Conservation (phyloP, 1,140 invertebrate species). For the Macrocentrus cingulum region DNA sequence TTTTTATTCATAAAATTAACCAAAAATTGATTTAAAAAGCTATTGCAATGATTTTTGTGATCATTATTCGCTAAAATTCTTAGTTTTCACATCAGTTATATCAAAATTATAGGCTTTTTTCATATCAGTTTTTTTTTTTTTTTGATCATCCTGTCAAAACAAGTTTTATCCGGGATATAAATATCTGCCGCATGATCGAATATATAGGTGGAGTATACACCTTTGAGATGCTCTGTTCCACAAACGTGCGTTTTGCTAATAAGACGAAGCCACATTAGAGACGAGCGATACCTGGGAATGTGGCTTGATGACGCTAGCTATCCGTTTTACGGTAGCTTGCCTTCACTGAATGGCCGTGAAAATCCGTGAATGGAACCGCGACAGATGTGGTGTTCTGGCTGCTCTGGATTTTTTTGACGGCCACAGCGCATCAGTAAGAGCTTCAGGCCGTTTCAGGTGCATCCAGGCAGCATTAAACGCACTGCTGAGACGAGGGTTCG, state of each 20-base stretch:
- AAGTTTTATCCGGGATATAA: not conserved
- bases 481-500: conserved; percentile 31
- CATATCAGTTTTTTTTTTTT: too few species aligned
- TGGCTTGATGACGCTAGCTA: conserved; percentile 17
- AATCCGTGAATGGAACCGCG: conserved; percentile 24
- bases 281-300: conserved; percentile 15
- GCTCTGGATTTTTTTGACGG: not conserved
- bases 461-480: conserved; percentile 34
- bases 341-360: conserved; percentile 23
- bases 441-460: conserved; percentile 29
- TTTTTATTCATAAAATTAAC: too few species aligned
- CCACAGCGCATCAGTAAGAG: too few species aligned
- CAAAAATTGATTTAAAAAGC: too few species aligned
- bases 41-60: too few species aligned
- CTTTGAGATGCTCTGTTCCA: not conserved
- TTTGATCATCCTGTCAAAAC: conserved; percentile 12
- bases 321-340: conserved; percentile 27
- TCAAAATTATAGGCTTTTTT: too few species aligned
- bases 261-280: not conserved
- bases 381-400: conserved; percentile 24
- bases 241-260: conserved; percentile 3
- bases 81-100: too few species aligned
- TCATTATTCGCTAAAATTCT: too few species aligned
- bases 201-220: not conserved
- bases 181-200: conserved; percentile 18